These are phyloP conservation scores for Eupithecia insigniata DNA, from an alignment of 2,888 invertebrate genomes.

Conservation along the genomic window DNA sequence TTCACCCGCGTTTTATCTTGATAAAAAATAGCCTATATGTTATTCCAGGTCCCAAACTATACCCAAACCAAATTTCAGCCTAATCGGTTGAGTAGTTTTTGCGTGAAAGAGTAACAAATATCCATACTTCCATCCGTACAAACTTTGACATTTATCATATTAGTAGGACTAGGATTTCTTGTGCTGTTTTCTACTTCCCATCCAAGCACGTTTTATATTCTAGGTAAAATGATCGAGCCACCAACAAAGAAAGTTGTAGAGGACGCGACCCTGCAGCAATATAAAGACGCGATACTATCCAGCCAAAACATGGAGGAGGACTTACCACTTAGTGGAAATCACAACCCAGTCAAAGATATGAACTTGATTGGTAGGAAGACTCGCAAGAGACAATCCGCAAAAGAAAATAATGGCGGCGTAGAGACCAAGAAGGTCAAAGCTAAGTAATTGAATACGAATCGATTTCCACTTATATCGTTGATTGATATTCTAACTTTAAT, in stretches of 20 bases:
- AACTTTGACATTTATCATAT: no score
- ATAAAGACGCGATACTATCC: constrained; percentile 56
- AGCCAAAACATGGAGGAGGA: constrained; percentile 49
- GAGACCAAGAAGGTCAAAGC: constrained; percentile 10
- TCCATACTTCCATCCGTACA: no score
- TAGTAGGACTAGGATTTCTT: neutral
- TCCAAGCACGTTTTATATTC: neutral
- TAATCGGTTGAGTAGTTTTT: no score
- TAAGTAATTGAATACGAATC: neutral
- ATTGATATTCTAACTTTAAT: neutral
- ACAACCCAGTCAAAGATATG: constrained; percentile 55
- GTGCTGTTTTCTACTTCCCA: neutral
- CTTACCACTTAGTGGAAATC: constrained; percentile 54
- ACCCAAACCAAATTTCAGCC: no score
- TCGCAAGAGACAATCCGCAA: constrained; percentile 53
- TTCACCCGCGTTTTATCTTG: no score
- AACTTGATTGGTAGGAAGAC: constrained; percentile 48
- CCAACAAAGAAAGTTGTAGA: constrained; percentile 38
- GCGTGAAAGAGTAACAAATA: no score
- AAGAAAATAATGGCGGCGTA: constrained; percentile 19
- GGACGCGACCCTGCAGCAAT: constrained; percentile 59
- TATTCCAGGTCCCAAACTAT: no score
- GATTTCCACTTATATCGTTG: neutral
- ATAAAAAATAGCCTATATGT: no score
- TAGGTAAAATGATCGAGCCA: constrained; percentile 50